Conservation (phyloP, 2,113 vertebrate species). For the Aphyosemion australe region DNA sequence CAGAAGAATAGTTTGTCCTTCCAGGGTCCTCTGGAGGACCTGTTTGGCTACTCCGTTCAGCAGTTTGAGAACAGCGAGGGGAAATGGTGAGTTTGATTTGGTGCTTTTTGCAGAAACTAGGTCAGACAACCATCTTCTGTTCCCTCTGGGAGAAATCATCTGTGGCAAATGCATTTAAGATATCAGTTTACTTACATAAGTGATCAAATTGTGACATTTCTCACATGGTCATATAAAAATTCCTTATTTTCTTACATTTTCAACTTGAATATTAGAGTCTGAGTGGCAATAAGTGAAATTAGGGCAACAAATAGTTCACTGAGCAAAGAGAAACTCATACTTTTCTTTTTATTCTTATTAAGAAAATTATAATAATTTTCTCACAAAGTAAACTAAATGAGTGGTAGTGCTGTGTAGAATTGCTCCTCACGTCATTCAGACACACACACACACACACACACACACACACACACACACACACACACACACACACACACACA, state of each 20-base stretch:
- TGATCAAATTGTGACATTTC: too few species aligned
- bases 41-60: constrained; percentile 97
- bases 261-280: too few species aligned
- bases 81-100: constrained; percentile 86
- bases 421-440: too few species aligned
- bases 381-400: background rate
- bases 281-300: too few species aligned
- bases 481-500: too few species aligned
- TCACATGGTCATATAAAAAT: too few species aligned
- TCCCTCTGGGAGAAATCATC: background rate
- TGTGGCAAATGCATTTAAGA: background rate
- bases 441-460: too few species aligned
- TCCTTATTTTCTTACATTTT: too few species aligned
- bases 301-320: too few species aligned
- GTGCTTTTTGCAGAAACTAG: background rate
- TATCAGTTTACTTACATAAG: background rate
- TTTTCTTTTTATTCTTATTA: background rate
- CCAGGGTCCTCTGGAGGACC: constrained; percentile 89
- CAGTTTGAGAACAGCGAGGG: constrained; percentile 97
- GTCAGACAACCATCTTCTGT: background rate
- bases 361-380: background rate
- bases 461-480: too few species aligned
- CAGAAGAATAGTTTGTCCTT: constrained; percentile 92
- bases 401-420: too few species aligned
- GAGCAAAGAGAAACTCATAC: too few species aligned